Base-by-base conservation (phyloP, 2,797 vertebrate species). In the Aeoliscus strigatus region DNA sequence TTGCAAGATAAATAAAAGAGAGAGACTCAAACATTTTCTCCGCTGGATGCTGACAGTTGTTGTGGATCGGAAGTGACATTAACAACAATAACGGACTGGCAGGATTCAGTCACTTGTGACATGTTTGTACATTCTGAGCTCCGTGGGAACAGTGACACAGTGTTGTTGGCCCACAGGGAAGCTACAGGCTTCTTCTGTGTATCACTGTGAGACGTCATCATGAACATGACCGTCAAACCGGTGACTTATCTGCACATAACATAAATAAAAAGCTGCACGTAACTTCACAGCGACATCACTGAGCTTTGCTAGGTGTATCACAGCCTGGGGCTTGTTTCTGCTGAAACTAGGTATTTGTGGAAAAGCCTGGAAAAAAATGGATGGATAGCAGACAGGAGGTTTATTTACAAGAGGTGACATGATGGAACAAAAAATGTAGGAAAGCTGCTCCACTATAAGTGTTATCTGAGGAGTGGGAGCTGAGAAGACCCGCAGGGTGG, bases 161-260 rank as follows among this genome's bases (percentile, higher is more conserved):
- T 56, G 29, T 18, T 5, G 23, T 41, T 50, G 8, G 21, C 34
- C 39, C 36, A 36, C 39, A 38, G 32, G 38, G 32, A 25, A 55
- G 37, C 42, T 33, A 21, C 14, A 30, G 50, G 27, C n/a, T n/a
- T n/a, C n/a, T n/a, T n/a, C n/a, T n/a, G n/a, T 51, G 35, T 12
- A 48, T 30, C 27, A 1, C 43, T 32, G 43, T 35, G 17, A 58
- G 52, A 37, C 51, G 37, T 52, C 39, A 42, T 24, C 26, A 24
- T 39, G 17, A 16, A 24, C 18, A 40, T 15, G 15, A 51, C 34
- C 43, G 36, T 16, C 42, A 15, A 15, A 30, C 18, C 24, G 24
- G 0, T 23, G 9, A 5, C 10, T 27, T 9, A 10, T 18, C 33
- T 48, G 45, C 23, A 37, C 8, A 47, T 14, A 24, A n/a, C 8